Base-by-base conservation (phyloP, 2,113 vertebrate genomes). In the Trematocara marginatum region DNA sequence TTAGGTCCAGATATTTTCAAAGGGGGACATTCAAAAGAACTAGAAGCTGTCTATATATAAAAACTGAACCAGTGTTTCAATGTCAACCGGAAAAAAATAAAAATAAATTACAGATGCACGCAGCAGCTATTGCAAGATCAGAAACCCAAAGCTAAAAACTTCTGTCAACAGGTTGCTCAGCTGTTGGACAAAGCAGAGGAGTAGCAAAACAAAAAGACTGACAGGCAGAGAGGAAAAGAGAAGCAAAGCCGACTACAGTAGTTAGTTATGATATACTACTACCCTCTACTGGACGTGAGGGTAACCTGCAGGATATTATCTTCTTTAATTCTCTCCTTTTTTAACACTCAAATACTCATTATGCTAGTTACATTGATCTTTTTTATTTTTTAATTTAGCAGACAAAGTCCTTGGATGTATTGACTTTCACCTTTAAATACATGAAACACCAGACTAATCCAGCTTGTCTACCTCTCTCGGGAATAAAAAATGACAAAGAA, bases 211-310 rank as follows among this genome's bases (percentile, higher is more conserved):
- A 54, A 59, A 3, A 23, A 69, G 64, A 64, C 29, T 23, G 40
- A 86, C 20, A 42, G 34, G 71, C 12, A 45, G 29, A 64, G 6
- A 9, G 10, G 59, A 51, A 66, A 12, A 31, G 26, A 61, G 26
- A 56, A 47, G 23, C 12, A n/a, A 18, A 74, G 15, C 13, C 11
- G 40, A 57, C 18, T 29, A 38, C 3, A 45, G 23, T 6, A 6
- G 57, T 20, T 54, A 54, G 56, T 49, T 78, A 78, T 89, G 85
- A 88, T 76, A 78, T 80, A 87, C 88, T 91, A 93, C 91, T 86
- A 59, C 93, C 93, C 89, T 94, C 94, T 94, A 89, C 45, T 95
- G 95, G 89, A 86, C 20, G 8, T 4, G 18, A 23, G 15, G 10
- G 29, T 3, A 76, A 82, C n/a, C 35, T 93, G 80, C 90, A 92